Evolutionary conservation across 2,113 vertebrate species (phyloP).

Genomic region (Sardina pilchardus): DNA sequence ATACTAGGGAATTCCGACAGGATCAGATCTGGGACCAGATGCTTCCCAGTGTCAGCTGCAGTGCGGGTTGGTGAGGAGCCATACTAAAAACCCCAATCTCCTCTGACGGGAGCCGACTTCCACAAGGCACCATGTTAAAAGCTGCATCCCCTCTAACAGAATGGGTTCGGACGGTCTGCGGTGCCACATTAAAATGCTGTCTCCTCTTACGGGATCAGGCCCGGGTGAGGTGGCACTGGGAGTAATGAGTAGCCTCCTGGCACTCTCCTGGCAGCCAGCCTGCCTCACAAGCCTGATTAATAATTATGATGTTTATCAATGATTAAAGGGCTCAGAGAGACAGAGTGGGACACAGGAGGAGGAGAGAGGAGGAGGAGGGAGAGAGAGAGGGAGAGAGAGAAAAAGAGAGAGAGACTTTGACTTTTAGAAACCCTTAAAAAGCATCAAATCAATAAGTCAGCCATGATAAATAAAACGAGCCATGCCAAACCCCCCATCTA

Average conservation of each 20-base stretch:
- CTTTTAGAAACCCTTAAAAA: not conserved
- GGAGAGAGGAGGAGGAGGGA: not conserved
- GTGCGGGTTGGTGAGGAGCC: not conserved
- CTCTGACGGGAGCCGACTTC: no score
- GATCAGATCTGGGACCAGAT: not conserved
- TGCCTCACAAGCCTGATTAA: conserved; percentile 5
- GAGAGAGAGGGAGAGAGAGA: not conserved
- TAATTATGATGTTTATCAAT: conserved; percentile 16
- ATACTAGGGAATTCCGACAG: not conserved
- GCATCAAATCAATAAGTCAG: not conserved
- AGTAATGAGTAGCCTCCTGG: conserved; percentile 8
- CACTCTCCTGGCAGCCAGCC: not conserved
- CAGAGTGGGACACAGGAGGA: not conserved
- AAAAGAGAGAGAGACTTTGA: not conserved
- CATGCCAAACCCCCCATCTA: no score
- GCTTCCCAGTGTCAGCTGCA: no score
- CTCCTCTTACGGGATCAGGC: not conserved
- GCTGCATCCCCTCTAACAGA: no score
- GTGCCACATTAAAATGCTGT: not conserved
- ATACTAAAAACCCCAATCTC: no score
- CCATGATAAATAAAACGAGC: not conserved
- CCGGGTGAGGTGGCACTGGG: not conserved
- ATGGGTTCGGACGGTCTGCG: no score
- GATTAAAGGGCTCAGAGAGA: not conserved
- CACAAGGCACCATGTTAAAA: no score